Evolutionary conservation across 2,888 invertebrate genomes (phyloP).

Genomic region (Sphaeridia pumilis): DNA sequence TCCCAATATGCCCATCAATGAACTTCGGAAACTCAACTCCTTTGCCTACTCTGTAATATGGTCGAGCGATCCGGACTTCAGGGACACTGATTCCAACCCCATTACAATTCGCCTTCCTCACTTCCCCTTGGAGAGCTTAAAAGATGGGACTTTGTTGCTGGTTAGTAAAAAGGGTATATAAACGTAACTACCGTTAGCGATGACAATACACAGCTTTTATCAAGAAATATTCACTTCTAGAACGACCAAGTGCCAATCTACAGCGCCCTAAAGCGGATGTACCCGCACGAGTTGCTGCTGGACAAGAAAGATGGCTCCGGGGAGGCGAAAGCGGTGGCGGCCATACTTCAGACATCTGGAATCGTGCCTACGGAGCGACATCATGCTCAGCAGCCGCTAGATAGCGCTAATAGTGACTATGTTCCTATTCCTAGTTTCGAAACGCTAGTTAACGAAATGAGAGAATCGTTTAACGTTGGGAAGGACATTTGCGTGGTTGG

Average conservation of each 20-base stretch:
- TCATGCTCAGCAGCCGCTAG: background rate
- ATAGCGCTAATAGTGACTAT: too few species aligned
- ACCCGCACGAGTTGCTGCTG: slow-evolving; percentile 70
- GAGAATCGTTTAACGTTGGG: slow-evolving; percentile 62
- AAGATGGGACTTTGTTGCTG: slow-evolving; percentile 54
- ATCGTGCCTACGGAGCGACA: slow-evolving; percentile 36
- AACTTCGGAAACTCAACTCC: slow-evolving; percentile 56
- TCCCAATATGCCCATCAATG: slow-evolving; percentile 46
- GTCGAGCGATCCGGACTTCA: slow-evolving; percentile 54
- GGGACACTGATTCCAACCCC: slow-evolving; percentile 20
- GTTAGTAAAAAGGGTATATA: slow-evolving; percentile 44
- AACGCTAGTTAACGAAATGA: slow-evolving; percentile 58
- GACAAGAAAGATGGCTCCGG: slow-evolving; percentile 54
- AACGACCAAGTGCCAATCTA: slow-evolving; percentile 49
- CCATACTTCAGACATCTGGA: slow-evolving; percentile 55
- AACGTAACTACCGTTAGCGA: background rate
- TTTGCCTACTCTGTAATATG: slow-evolving; percentile 67
- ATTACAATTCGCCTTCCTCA: slow-evolving; percentile 57
- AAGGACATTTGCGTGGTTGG: slow-evolving; percentile 78
- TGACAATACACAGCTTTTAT: background rate
- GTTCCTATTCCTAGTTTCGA: slow-evolving; percentile 48
- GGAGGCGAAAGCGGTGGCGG: slow-evolving; percentile 51
- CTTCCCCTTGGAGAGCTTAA: slow-evolving; percentile 75
- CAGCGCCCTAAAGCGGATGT: slow-evolving; percentile 61
- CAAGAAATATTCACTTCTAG: background rate